A percentile compares a stretch with the other conserved stretches of the same genome.
phyloP scores from a whole-genome alignment of 2,797 vertebrate genomes.

The Mus minutoides region DNA sequence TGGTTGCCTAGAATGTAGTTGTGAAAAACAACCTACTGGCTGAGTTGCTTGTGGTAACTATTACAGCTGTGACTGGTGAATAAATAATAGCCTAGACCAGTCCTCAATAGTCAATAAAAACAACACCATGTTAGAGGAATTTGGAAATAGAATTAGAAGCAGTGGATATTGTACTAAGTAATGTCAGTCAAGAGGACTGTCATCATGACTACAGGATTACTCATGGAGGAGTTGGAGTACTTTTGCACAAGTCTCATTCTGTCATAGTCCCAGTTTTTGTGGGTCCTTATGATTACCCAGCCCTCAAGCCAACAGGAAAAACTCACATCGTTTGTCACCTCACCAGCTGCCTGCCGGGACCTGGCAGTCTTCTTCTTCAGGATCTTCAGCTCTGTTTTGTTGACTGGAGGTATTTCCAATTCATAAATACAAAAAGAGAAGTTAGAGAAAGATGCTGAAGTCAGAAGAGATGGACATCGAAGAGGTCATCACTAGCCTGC shows the following conservation, averaged over 20 bases:
- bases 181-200: conserved; percentile 4
- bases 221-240: conserved; percentile 36
- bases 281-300: conserved; percentile 34
- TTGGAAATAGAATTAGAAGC: conserved; percentile 46
- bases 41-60: background rate
- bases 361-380: conserved; percentile 21
- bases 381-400: background rate
- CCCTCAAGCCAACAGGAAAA: background rate
- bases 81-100: background rate
- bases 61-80: background rate
- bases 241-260: conserved; percentile 58
- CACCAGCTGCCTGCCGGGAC: background rate
- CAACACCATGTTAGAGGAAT: background rate
- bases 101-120: background rate
- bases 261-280: conserved; percentile 10
- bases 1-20: background rate
- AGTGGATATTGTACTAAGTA: background rate
- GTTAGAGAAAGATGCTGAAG: background rate
- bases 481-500: background rate
- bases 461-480: background rate
- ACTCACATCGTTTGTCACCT: background rate
- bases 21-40: background rate
- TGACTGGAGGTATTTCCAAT: background rate
- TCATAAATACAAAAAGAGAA: background rate
- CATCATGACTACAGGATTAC: conserved; percentile 44